These are phyloP conservation scores for Trileptium ribeirensis DNA, from an alignment of 2,888 invertebrate genomes.

Conservation along the genomic window DNA sequence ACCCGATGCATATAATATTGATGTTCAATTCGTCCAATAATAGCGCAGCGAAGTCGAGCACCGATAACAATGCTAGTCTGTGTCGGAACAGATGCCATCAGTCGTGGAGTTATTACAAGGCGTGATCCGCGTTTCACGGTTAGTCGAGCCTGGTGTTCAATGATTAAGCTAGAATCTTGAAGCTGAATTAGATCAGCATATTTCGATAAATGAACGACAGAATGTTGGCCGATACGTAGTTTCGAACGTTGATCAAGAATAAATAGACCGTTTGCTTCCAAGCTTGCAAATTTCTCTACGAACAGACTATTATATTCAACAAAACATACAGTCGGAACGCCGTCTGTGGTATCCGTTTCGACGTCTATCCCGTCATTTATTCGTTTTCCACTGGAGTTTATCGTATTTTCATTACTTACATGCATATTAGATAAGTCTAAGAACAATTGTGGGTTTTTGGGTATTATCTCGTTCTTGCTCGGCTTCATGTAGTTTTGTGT, in stretches of 20 bases:
- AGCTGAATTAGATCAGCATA: background rate
- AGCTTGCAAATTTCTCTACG: background rate
- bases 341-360: background rate
- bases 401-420: background rate
- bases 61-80: background rate
- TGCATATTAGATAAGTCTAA: too few species aligned
- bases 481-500: background rate
- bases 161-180: background rate
- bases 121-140: background rate
- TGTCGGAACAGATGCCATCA: background rate
- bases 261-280: background rate
- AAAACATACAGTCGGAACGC: background rate
- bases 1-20: background rate
- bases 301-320: background rate
- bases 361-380: background rate
- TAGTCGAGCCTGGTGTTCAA: background rate
- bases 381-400: too few species aligned
- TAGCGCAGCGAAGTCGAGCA: background rate
- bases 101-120: background rate
- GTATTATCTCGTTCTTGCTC: too few species aligned
- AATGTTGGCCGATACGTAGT: background rate
- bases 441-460: too few species aligned
- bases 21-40: background rate
- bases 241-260: background rate
- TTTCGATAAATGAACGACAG: background rate